These are phyloP conservation scores for Hippocampus barbouri DNA, from an alignment of 2,113 vertebrate genomes.

Conservation along the genomic window DNA sequence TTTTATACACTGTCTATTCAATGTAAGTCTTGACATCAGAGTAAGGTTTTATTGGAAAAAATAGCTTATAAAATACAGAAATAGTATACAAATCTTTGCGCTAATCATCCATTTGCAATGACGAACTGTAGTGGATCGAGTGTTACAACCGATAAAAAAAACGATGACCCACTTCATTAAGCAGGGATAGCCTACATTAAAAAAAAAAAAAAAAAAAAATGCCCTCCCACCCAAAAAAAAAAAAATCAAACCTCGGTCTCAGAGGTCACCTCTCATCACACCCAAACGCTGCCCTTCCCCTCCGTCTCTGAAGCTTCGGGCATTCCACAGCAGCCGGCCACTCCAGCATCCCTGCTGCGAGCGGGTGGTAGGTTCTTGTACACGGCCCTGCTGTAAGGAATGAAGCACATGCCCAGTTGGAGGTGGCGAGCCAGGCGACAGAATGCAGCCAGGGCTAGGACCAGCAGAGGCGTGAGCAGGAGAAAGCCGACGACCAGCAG, in stretches of 20 bases:
- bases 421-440: constrained; percentile 83
- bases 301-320: constrained; percentile 53
- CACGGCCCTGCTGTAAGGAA: constrained; percentile 86
- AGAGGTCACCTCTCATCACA: constrained; percentile 56
- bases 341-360: constrained; percentile 33
- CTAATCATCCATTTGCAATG: constrained; percentile 23
- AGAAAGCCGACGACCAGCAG: constrained; percentile 84
- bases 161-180: background rate
- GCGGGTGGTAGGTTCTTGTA: constrained; percentile 75
- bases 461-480: constrained; percentile 81
- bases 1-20: background rate
- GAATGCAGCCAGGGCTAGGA: constrained; percentile 83
- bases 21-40: background rate
- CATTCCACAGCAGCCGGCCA: constrained; percentile 63
- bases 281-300: constrained; percentile 78
- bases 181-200: constrained; percentile 7
- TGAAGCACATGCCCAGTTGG: constrained; percentile 82
- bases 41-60: constrained; percentile 50
- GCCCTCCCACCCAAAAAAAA: too few species aligned
- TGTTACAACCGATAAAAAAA: constrained; percentile 36
- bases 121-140: constrained; percentile 24
- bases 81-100: constrained; percentile 16
- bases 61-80: constrained; percentile 36
- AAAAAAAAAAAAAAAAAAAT: constrained; percentile 12
- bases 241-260: constrained; percentile 7